These are phyloP conservation scores for Rhimphoctona megacephalus DNA, from an alignment of 2,888 invertebrate genomes.

Conservation along the genomic window DNA sequence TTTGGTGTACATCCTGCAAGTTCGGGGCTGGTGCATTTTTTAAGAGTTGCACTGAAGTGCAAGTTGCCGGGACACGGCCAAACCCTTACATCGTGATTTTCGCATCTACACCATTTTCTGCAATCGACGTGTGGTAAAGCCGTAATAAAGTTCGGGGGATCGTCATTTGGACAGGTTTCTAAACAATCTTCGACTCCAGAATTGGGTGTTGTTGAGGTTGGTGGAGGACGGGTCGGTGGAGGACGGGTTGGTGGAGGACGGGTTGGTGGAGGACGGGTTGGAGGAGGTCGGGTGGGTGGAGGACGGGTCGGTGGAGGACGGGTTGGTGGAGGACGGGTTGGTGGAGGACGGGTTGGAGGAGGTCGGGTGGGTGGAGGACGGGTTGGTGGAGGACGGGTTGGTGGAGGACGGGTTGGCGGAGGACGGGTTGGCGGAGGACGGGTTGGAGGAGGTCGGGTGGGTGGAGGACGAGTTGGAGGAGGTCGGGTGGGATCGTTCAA, in stretches of 20 bases:
- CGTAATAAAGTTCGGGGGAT: slow-evolving; percentile 29
- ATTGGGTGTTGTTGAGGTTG: background rate
- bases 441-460: too few relatives aligned
- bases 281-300: background rate
- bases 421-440: background rate
- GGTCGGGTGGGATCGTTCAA: background rate
- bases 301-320: background rate
- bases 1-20: background rate
- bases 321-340: background rate
- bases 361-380: too few relatives aligned
- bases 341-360: background rate
- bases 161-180: slow-evolving; percentile 62
- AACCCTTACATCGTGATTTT: slow-evolving; percentile 46
- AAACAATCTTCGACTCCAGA: slow-evolving; percentile 57
- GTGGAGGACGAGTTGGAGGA: background rate
- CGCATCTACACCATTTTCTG: slow-evolving; percentile 73
- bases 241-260: background rate
- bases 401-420: too few relatives aligned
- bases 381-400: too few relatives aligned
- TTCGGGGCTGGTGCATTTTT: slow-evolving; percentile 16
- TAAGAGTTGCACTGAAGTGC: slow-evolving; percentile 63
- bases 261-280: background rate
- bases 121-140: slow-evolving; percentile 72
- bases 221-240: background rate
- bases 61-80: slow-evolving; percentile 66